Conservation (phyloP, 2,797 vertebrate species). For the Hapalemur alaotrensis region DNA sequence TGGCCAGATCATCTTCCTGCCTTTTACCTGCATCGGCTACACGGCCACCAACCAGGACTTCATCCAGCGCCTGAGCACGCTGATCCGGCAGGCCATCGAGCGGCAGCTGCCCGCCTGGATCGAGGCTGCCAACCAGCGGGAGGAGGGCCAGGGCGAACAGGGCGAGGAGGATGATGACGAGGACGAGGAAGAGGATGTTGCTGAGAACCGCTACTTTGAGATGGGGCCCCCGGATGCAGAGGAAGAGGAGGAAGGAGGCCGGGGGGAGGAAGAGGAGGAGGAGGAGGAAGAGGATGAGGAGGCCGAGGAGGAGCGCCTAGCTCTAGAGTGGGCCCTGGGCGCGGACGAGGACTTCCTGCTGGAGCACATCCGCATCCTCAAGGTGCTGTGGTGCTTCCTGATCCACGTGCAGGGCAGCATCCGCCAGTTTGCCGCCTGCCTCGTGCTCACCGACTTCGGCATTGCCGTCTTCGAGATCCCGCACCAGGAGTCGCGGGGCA, state of each 20-base stretch:
- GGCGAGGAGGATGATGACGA: constrained; percentile 51
- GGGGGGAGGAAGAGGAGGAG: constrained; percentile 34
- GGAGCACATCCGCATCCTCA: constrained; percentile 83
- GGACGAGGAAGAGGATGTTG: constrained; percentile 67
- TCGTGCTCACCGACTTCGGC: constrained; percentile 88
- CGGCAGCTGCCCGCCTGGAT: constrained; percentile 76
- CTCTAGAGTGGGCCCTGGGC: constrained; percentile 82
- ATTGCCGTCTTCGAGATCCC: constrained; percentile 89
- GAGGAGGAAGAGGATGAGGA: constrained; percentile 47
- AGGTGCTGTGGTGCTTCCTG: constrained; percentile 92
- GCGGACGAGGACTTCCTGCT: constrained; percentile 79
- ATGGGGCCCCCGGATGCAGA: constrained; percentile 90
- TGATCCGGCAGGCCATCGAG: constrained; percentile 84
- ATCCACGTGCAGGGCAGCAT: constrained; percentile 87
- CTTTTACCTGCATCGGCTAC: constrained; percentile 88
- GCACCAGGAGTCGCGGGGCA: constrained; percentile 81
- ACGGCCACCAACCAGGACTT: constrained; percentile 91
- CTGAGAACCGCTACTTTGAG: constrained; percentile 96
- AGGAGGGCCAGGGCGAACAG: constrained; percentile 62
- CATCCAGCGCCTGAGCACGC: constrained; percentile 87
- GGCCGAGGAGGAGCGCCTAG: constrained; percentile 78
- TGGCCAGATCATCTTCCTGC: constrained; percentile 84
- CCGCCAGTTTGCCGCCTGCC: constrained; percentile 89
- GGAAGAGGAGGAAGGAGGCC: constrained; percentile 50
- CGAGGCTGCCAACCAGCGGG: constrained; percentile 74